Evolutionary conservation across 2,113 vertebrate species (phyloP), one percentile per base, ranked within the genome.

Genomic region (Neolamprologus brichardi): DNA sequence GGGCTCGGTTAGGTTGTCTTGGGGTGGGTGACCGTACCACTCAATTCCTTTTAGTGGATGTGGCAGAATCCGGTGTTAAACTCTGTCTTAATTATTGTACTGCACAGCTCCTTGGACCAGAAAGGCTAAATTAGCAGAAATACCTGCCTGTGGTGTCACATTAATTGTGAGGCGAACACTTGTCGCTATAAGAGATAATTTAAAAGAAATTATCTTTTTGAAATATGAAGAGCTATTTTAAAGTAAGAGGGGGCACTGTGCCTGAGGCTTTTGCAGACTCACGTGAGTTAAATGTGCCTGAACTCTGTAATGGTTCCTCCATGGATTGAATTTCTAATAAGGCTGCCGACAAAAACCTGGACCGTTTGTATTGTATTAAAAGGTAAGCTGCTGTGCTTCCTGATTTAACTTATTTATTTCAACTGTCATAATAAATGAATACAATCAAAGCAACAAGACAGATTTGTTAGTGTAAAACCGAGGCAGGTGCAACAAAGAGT

Each of bases 111-210:
- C 54, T 62, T 83, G 83, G 82, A 75, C 79, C 86, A 84, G 54
- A 91, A 87, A 52, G 52, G 75, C 37, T 85, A 54, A 83, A 92
- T 90, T 75, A 85, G 28, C 83, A 37, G 20, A 84, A 92, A 84
- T 72, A 80, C 51, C 44, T 30, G 56, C 85, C 90, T 91, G 89
- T 87, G 88, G 89, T 90, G 88, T 88, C 64, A 79, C 82, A 89
- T 88, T 88, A 90, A 89, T 89, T 92, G 77, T 78, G 72, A 88
- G 60, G 83, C 25, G 79, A 88, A 90, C 81, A 87, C 72, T 79
- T 72, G 53, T 91, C 67, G 49, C 39, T 56, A 56, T 46, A 64
- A 86, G 88, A 85, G 52, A 85, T 84, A 3, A 91, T 89, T 89
- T 82, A 52, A 62, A 87, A 80, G 44, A 83, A 88, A 86, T 51